A percentile compares a stretch with the other conserved stretches of the same genome.
These are phyloP conservation scores for Microcebus griseorufus DNA, from an alignment of 2,113 vertebrate species.

Conservation along the genomic window DNA sequence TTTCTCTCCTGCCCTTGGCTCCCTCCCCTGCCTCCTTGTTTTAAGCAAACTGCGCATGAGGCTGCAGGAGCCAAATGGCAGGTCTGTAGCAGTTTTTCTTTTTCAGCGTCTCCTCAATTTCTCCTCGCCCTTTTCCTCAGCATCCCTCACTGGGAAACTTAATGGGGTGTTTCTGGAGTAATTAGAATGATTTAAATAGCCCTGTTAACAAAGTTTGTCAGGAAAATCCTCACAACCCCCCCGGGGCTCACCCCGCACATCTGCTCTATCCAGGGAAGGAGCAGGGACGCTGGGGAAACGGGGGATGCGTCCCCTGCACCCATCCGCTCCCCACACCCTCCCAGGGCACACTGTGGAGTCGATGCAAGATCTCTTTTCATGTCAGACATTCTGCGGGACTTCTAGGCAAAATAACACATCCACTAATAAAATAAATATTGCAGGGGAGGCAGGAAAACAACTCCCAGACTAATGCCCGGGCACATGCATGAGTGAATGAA, in stretches of 20 bases:
- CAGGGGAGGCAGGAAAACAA: not conserved
- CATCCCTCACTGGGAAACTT: constrained; percentile 83
- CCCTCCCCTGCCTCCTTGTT: constrained; percentile 45
- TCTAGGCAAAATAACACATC: not conserved
- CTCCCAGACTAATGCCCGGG: not conserved
- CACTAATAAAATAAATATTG: not conserved
- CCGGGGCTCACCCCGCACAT: constrained; percentile 18
- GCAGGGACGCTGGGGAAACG: accelerated
- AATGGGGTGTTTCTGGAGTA: constrained; percentile 85
- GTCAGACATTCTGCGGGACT: not conserved
- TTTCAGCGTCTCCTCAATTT: constrained; percentile 11
- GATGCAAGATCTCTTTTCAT: not conserved
- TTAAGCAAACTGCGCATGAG: constrained; percentile 64
- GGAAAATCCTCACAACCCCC: constrained; percentile 52
- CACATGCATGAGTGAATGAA: not conserved
- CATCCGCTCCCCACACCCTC: not conserved
- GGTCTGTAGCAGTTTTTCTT: not conserved
- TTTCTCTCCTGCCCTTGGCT: constrained; percentile 80
- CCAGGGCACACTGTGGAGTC: not conserved
- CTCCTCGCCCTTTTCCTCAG: constrained; percentile 62
- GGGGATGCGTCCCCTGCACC: not conserved
- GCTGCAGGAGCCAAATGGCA: not conserved
- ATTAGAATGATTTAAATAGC: constrained; percentile 85
- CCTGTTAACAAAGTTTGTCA: constrained; percentile 79
- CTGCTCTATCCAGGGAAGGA: constrained; percentile 32